Conservation (phyloP, 2,888 invertebrate genomes). For the Brachyptera risi region DNA sequence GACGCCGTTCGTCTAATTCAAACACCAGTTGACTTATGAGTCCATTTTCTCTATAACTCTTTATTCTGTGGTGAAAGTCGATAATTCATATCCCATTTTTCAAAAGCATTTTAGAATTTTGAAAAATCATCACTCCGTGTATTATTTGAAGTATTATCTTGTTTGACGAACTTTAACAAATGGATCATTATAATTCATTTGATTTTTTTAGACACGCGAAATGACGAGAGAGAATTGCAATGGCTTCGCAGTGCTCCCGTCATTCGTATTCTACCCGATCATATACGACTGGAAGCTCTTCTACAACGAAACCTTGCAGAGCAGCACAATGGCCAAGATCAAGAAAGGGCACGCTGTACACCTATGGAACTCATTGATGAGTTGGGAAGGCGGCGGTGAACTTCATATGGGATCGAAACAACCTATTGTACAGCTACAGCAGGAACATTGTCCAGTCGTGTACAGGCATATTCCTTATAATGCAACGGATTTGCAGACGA, state of each 20-base stretch:
- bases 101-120: too few species aligned
- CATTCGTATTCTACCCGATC: conserved; percentile 7
- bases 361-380: conserved; percentile 34
- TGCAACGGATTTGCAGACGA: too few species aligned
- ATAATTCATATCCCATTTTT: too few species aligned
- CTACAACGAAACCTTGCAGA: background rate
- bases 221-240: background rate
- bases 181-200: too few species aligned
- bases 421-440: background rate
- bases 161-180: too few species aligned
- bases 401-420: background rate
- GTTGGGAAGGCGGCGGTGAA: background rate
- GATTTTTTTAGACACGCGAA: conserved; percentile 14
- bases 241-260: background rate
- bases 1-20: too few species aligned
- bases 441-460: background rate
- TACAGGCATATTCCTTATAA: too few species aligned
- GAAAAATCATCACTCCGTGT: too few species aligned
- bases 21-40: too few species aligned
- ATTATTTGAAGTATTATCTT: too few species aligned
- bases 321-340: background rate
- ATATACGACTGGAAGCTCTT: conserved; percentile 21
- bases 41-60: too few species aligned
- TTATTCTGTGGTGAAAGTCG: too few species aligned
- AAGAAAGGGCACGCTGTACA: conserved; percentile 24